Base-by-base conservation (phyloP, 2,113 vertebrate species). In the Cisticola juncidis region DNA sequence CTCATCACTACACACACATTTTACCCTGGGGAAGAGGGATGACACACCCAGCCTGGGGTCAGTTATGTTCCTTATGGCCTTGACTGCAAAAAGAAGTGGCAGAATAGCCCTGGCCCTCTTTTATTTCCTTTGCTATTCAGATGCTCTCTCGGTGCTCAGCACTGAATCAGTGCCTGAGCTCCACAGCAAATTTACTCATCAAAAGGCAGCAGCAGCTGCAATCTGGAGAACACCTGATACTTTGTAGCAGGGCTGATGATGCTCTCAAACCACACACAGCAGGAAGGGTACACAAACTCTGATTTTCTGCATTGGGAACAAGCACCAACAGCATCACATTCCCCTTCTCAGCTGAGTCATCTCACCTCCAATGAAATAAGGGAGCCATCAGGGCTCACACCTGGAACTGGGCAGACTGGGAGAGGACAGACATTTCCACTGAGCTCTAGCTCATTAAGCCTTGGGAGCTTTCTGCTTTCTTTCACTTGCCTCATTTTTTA, bases 181-280 rank as follows among this genome's bases (percentile, higher is more conserved):
- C 36, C 20, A 40, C 50, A 56, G 56, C 56, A 83, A 45, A 86
- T 51, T 79, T 64, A 50, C 74, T 19, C 13, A 51, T 42, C 72
- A 72, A 81, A 91, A 88, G 20, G 91, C 50, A 20, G 91, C 50
- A 92, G 35, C 82, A 92, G 44, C 81, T 86, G 80, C 84, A 83
- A 35, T 25, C 26, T n/a, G 5, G 56, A 77, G 51, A 88, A 80
- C 65, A 83, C 21, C 61, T 29, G 79, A 79, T 24, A 69, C 79
- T 69, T 80, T 53, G n/a, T n/a, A 31, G 47, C 57, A 91, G 51
- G 38, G 44, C 35, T 53, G 81, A 51, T 9, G 33, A 50, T 60
- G 48, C 61, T 69, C 62, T 64, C 64, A 20, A 19, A n/a, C 16
- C 71, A 42, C 47, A 51, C 4, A 26, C 69, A 71, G 61, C 51